Evolutionary conservation across 2,113 vertebrate species (phyloP), one percentile per base, ranked within the genome.

Genomic region (Ophthalmotilapia sp.): DNA sequence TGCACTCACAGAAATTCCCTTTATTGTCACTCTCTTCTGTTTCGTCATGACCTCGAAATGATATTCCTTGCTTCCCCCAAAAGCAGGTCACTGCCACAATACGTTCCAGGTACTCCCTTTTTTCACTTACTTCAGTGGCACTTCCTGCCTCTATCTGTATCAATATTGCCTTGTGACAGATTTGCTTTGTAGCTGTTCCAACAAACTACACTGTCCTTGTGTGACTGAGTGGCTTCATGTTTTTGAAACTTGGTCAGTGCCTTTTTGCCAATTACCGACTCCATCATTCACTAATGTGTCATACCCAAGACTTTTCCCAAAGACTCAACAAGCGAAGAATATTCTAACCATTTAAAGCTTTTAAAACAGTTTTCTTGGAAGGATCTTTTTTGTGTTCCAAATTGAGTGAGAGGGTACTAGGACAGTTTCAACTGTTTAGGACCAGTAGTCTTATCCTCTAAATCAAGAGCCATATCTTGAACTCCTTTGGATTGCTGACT

Each of bases 121-220:
- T 53, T 53, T 53, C n/a, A 53, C 51, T 53, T 21, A 21, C 51
- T 54, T 54, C 53, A 54, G 53, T 54, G 53, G n/a, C 0, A 54
- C n/a, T 54, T 12, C 0, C 3, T 54, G 53, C 53, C 3, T 12
- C 3, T 54, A 54, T 23, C 53, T 54, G 53, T 54, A 23, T 0
- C n/a, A 23, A 54, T 54, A 54, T 3, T 54, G 0, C 53, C 53
- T 54, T 23, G 10, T 54, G 53, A 54, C 53, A 54, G n/a, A 54
- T 10, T 23, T 54, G 53, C 10, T 54, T 54, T 23, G 10, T 54
- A 54, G 53, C n/a, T 54, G 53, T 54, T 23, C 53, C 53, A 54
- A 54, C 53, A 54, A 54, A 54, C 53, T 54, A 54, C n/a, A 23
- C 53, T 54, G 53, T 23, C 53, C n/a, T 54, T 23, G 53, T 23